A percentile compares a stretch with the other conserved stretches of the same genome.
These are phyloP conservation scores for Metridium senile DNA, from an alignment of 92 coral and sea anemone species.

Conservation along the genomic window DNA sequence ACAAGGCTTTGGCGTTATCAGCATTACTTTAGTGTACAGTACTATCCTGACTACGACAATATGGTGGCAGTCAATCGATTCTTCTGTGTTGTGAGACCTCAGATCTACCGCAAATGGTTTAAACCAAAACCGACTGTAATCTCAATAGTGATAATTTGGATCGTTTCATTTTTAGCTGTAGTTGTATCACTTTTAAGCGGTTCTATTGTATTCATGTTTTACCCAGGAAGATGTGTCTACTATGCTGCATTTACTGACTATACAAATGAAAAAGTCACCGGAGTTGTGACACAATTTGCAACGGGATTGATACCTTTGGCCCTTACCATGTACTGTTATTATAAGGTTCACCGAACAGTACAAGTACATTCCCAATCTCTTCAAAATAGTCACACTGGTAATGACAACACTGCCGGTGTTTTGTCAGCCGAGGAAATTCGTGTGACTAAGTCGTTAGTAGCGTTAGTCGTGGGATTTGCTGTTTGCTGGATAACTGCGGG, in stretches of 20 bases:
- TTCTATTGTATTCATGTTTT: background rate
- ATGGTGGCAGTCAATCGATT: slow-evolving; percentile 35
- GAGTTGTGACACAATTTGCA: background rate
- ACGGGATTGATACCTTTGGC: slow-evolving; percentile 1
- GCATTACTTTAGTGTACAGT: slow-evolving; percentile 6
- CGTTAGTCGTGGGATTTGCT: slow-evolving; percentile 26
- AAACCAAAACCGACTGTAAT: slow-evolving; percentile 23
- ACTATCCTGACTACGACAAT: slow-evolving; percentile 20
- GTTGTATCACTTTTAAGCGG: slow-evolving; percentile 8
- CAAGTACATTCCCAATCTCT: slow-evolving; percentile 7
- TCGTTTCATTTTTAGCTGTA: background rate
- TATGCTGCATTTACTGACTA: background rate
- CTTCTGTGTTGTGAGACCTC: slow-evolving; percentile 34
- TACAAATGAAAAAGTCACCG: background rate
- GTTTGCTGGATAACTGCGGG: slow-evolving; percentile 20
- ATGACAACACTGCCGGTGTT: too few relatives aligned
- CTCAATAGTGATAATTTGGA: slow-evolving; percentile 17
- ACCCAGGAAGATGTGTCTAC: slow-evolving; percentile 13
- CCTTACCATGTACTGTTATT: slow-evolving; percentile 15
- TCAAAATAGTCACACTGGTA: too few relatives aligned
- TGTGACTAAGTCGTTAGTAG: slow-evolving; percentile 28
- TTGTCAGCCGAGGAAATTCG: slow-evolving; percentile 1
- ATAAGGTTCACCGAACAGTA: slow-evolving; percentile 24
- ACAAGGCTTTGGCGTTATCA: background rate
- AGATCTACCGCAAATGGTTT: slow-evolving; percentile 32